Evolutionary conservation across 1,140 invertebrate species (phyloP).

Genomic region (Heliconius eleuchia): DNA sequence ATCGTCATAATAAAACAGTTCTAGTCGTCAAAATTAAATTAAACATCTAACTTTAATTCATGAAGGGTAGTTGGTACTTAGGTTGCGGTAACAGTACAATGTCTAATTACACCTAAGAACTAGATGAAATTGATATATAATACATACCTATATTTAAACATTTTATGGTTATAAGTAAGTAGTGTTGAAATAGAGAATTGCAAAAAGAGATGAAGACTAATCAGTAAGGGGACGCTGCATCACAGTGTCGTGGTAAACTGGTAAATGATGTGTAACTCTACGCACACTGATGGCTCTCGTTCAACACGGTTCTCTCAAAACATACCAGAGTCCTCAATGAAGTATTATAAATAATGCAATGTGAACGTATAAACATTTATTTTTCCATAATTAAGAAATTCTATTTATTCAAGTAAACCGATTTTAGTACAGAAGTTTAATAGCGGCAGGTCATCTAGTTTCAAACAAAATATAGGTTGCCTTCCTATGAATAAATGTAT

Average conservation of each 20-base stretch:
- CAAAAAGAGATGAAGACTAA: constrained; percentile 39
- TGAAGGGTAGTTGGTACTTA: constrained; percentile 31
- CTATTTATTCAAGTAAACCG: constrained; percentile 22
- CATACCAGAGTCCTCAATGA: constrained; percentile 39
- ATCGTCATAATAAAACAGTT: constrained; percentile 55
- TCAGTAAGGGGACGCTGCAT: constrained; percentile 32
- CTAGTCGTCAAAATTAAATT: constrained; percentile 44
- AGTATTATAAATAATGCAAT: constrained; percentile 41
- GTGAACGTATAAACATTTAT: constrained; percentile 10
- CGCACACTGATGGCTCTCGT: constrained; percentile 27
- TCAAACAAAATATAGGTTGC: constrained; percentile 19
- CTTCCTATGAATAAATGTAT: constrained; percentile 24
- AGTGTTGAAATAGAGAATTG: constrained; percentile 39
- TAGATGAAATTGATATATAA: constrained; percentile 51
- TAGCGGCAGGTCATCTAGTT: constrained; percentile 28
- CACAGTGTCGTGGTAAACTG: constrained; percentile 37
- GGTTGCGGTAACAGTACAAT: constrained; percentile 47
- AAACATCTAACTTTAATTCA: constrained; percentile 45
- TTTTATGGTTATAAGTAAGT: constrained; percentile 34
- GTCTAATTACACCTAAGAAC: constrained; percentile 51
- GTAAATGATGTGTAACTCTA: constrained; percentile 36
- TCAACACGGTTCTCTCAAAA: constrained; percentile 30
- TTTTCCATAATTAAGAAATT: constrained; percentile 34
- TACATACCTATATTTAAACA: constrained; percentile 52
- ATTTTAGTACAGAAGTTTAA: constrained; percentile 14